Evolutionary conservation across 2,888 invertebrate genomes (phyloP), one percentile per base, ranked within the genome.

Genomic region (Machimus atricapillus): DNA sequence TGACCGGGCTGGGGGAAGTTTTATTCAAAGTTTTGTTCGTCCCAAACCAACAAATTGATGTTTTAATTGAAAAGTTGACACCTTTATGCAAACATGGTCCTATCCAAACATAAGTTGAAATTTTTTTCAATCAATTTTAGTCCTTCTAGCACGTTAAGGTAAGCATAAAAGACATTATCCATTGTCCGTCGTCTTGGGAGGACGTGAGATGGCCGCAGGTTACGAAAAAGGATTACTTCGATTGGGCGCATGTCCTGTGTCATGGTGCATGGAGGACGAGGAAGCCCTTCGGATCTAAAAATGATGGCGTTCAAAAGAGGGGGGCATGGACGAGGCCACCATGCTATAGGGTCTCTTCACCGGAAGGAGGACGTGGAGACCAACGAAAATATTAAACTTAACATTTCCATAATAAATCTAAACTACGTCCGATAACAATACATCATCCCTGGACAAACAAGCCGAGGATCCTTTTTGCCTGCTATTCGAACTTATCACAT

Each of bases 371-470:
- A 27, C 86, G 37, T 79, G 19, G 66, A 37, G 43, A 46, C 43
- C 78, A 58, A 86, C 58, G 78, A 86, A 87, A 88, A 87, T 88
- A 88, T 86, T 87, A 87, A 87, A 87, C 87, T 88, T 87, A 87
- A 87, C 87, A 88, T 88, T 88, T 88, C 87, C 88, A 88, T 88
- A 88, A 91, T 91, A 91, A 91, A 91, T 91, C 90, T 91, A 90
- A 91, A 90, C 90, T 91, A 90, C 89, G 90, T 91, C 91, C 91
- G 91, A 91, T 91, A 90, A 89, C 89, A 91, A 91, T 91, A 91
- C 91, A 91, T 91, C 91, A 91, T 91, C 91, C 90, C 90, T 91
- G 89, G 89, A 91, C 90, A 91, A 91, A 91, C 91, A 91, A 90
- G 89, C 90, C 90, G 90, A 89, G 91, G 91, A 90, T 91, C 91